A percentile compares a stretch with the other conserved stretches of the same genome.
phyloP scores from a whole-genome alignment of 35 echinoderm and acorn worm genomes.

The Apostichopus japonicus region DNA sequence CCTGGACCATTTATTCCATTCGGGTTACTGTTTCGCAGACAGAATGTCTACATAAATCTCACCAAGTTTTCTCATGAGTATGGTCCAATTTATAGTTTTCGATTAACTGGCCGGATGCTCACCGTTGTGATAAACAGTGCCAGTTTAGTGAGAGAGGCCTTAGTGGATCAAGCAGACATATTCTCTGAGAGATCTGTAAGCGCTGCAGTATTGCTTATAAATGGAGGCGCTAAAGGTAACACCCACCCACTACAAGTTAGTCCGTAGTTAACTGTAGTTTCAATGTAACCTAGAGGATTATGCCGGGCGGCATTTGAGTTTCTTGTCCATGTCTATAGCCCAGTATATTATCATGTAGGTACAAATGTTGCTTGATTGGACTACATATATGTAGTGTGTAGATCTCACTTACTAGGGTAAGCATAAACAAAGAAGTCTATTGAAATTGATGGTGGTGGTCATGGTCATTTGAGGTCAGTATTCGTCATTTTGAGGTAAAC shows the following conservation, averaged over 20 bases:
- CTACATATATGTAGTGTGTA: no score
- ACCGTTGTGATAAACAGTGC: slow-evolving; percentile 16
- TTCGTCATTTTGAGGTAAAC: no score
- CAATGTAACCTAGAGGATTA: no score
- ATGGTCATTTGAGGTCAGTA: no score
- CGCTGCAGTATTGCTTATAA: background rate
- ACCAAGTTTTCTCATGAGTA: background rate
- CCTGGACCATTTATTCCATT: background rate
- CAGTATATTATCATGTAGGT: no score
- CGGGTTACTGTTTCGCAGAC: background rate
- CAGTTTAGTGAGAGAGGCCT: background rate
- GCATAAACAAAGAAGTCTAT: no score
- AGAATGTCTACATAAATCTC: background rate
- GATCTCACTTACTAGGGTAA: no score
- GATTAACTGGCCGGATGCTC: background rate
- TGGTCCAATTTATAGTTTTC: slow-evolving; percentile 18
- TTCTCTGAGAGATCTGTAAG: background rate
- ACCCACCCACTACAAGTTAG: background rate
- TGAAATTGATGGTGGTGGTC: no score
- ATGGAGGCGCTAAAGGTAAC: background rate
- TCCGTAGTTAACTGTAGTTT: no score
- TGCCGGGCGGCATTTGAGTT: no score
- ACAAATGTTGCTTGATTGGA: no score
- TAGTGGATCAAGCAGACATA: slow-evolving; percentile 17
- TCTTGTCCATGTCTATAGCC: no score